Percentiles rank a stretch among this genome's conserved stretches.
Evolutionary conservation across 2,888 invertebrate species (phyloP).

Genomic region (Ophonus ardosiacus): DNA sequence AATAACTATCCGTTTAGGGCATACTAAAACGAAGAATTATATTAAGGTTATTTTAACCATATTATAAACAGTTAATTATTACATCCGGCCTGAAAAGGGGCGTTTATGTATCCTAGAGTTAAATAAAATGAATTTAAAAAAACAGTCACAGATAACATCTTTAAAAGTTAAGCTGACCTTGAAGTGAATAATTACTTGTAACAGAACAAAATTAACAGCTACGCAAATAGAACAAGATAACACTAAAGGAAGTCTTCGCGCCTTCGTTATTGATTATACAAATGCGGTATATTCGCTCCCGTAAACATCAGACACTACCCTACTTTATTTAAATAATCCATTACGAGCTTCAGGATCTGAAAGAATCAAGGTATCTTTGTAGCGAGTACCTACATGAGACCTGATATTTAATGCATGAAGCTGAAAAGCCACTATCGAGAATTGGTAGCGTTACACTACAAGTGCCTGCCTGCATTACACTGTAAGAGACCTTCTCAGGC

Average conservation of each 20-base stretch:
- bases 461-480: background rate
- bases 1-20: no score
- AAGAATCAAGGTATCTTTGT: constrained; percentile 11
- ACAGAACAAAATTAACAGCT: no score
- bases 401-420: constrained; percentile 42
- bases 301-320: background rate
- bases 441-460: constrained; percentile 22
- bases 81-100: no score
- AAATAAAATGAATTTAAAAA: no score
- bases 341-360: background rate
- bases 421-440: constrained; percentile 15
- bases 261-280: background rate
- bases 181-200: no score
- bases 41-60: no score
- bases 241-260: background rate
- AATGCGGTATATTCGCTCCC: background rate
- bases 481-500: background rate
- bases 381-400: constrained; percentile 5
- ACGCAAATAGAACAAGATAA: no score
- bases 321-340: constrained; percentile 33
- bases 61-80: no score
- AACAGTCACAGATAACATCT: no score
- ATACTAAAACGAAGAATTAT: no score
- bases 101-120: no score
- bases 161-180: no score